A percentile compares a stretch with the other conserved stretches of the same genome.
phyloP scores from a whole-genome alignment of 2,113 vertebrate genomes.

The Mola mola region DNA sequence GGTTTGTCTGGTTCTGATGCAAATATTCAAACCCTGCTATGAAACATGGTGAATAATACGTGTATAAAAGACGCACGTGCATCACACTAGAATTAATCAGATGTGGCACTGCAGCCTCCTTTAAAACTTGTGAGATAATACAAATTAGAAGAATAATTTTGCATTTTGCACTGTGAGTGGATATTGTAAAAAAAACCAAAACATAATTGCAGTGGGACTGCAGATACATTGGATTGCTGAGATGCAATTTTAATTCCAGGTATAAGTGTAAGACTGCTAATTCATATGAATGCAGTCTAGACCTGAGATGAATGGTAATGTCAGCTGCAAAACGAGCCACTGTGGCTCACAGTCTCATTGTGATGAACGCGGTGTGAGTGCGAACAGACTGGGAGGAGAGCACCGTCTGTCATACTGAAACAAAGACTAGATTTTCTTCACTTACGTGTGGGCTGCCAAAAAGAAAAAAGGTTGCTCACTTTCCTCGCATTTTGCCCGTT shows the following conservation, averaged over 20 bases:
- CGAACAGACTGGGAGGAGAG: slow-evolving; percentile 6
- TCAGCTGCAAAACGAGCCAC: slow-evolving; percentile 7
- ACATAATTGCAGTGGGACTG: slow-evolving; percentile 26
- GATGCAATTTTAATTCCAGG: slow-evolving; percentile 49
- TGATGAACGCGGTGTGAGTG: slow-evolving; percentile 15
- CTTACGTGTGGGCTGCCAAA: no score
- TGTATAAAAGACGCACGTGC: background rate
- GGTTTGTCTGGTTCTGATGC: background rate
- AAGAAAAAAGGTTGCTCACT: background rate
- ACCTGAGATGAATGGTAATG: slow-evolving; percentile 44
- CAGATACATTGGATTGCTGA: slow-evolving; percentile 11
- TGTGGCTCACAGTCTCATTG: slow-evolving; percentile 6
- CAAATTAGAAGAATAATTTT: slow-evolving; percentile 13
- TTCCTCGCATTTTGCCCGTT: no score
- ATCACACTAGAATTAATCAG: background rate
- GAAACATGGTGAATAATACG: background rate
- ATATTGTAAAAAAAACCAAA: slow-evolving; percentile 23
- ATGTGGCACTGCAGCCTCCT: background rate
- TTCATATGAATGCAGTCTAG: slow-evolving; percentile 53
- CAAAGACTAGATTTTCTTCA: no score
- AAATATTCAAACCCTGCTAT: no score
- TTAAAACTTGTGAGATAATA: slow-evolving; percentile 11
- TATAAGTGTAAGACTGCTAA: slow-evolving; percentile 58
- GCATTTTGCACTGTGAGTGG: slow-evolving; percentile 11
- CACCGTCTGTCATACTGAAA: slow-evolving; percentile 10